Conservation (phyloP, 1,140 invertebrate genomes). For the Caerostris extrusa region DNA sequence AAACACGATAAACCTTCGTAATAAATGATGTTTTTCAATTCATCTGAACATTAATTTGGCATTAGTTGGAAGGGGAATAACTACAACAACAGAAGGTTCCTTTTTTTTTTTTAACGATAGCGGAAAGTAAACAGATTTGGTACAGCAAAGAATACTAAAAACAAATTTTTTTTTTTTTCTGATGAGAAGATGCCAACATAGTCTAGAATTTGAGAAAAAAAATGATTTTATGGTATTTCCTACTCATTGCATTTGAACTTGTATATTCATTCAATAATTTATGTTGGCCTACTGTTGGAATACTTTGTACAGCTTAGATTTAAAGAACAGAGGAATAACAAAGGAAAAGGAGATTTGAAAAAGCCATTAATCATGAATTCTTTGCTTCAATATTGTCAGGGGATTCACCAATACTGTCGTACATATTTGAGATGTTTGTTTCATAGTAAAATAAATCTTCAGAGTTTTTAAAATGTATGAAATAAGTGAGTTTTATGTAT, state of each 20-base stretch:
- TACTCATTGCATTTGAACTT: not conserved
- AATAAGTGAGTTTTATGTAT: too few species aligned
- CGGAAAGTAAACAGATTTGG: not conserved
- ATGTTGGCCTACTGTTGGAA: too few species aligned
- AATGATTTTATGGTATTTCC: not conserved
- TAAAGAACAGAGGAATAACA: too few species aligned
- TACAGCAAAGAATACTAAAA: not conserved
- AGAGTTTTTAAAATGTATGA: too few species aligned
- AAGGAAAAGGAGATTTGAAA: too few species aligned
- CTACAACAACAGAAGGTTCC: not conserved
- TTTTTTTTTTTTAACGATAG: not conserved
- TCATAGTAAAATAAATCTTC: too few species aligned
- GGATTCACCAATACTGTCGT: too few species aligned
- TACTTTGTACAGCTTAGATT: too few species aligned
- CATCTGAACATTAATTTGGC: slow-evolving; percentile 23
- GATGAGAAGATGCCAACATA: not conserved
- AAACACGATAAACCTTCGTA: not conserved
- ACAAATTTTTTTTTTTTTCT: not conserved
- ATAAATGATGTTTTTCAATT: slow-evolving; percentile 20
- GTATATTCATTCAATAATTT: too few species aligned
- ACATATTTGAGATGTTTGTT: too few species aligned
- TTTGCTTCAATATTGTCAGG: too few species aligned
- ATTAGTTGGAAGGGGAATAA: not conserved
- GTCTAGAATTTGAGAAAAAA: not conserved
- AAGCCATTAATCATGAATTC: too few species aligned